Evolutionary conservation across 2,888 invertebrate species (phyloP).

Genomic region (Teinopalpus imperialis): DNA sequence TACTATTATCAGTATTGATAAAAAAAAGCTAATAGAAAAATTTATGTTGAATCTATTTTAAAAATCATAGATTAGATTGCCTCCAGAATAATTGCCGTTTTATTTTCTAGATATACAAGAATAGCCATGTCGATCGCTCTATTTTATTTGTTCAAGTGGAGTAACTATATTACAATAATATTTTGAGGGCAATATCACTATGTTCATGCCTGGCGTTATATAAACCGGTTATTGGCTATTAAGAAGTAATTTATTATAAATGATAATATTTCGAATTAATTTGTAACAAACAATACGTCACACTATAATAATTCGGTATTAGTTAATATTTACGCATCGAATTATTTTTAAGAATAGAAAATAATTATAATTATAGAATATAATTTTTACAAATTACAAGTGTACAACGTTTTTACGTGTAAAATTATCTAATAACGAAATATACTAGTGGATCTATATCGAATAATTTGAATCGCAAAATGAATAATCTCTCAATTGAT

Average conservation of each 20-base stretch:
- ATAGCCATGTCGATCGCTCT: background rate
- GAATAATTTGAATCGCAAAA: conserved; percentile 26
- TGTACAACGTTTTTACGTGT: conserved; percentile 28
- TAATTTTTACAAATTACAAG: conserved; percentile 52
- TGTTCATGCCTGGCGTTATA: conserved; percentile 2
- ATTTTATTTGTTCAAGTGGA: background rate
- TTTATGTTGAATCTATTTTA: no score
- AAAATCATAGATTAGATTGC: no score
- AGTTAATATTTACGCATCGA: conserved; percentile 29
- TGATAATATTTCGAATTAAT: background rate
- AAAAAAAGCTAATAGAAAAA: no score
- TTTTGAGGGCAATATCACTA: background rate
- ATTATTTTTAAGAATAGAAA: conserved; percentile 34
- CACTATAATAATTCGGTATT: conserved; percentile 12
- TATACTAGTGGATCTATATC: conserved; percentile 25
- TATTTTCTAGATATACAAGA: no score
- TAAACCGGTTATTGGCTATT: conserved; percentile 3
- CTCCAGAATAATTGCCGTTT: no score
- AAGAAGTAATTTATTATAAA: conserved; percentile 14
- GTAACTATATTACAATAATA: background rate
- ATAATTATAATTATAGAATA: conserved; percentile 41
- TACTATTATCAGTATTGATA: no score
- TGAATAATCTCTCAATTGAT: conserved; percentile 30
- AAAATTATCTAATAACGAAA: conserved; percentile 34
- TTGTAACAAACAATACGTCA: conserved; percentile 2